Evolutionary conservation across 2,888 invertebrate species (phyloP), one percentile per base, ranked within the genome.

Genomic region (Boloria selene): DNA sequence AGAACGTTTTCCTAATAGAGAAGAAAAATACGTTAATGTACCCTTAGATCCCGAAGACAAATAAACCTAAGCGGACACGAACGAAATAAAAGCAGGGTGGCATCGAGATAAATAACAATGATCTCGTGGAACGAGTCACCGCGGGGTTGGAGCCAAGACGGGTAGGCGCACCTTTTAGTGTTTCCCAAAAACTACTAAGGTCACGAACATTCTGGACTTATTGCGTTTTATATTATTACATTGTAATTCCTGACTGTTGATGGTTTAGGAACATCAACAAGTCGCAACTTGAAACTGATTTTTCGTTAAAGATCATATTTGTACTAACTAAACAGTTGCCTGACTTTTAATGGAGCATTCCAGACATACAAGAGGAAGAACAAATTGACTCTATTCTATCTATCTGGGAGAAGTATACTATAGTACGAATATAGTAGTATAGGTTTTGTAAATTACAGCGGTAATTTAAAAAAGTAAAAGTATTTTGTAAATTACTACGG

Each of bases 1-100:
- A 83, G 85, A 87, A 88, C 84, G 87, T 86, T 87, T 83, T 83
- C 84, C 87, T 92, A 91, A 91, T 90, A 90, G 87, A 89, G 87
- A 92, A 92, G 90, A 91, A 92, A 92, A 92, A 92, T 91, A 91
- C 91, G 90, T 89, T 90, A 91, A 91, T 92, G 87, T 91, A 91
- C 88, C 88, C 88, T 85, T 86, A 85, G 89, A 90, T 87, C 85
- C 85, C 84, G 78, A 91, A 91, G 90, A 92, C 90, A 92, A 92
- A 92, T 89, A 92, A 91, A 90, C 84, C 78, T 83, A 83, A 81
- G 83, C 85, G 84, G 86, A 88, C 88, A 87, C 83, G 88, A 84
- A 82, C 84, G 86, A 88, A 90, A 90, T 90, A 90, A 89, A 89
- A 87, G 83, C 85, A 79, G 85, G 84, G 85, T 85, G 84, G 82